Percentiles rank a stretch among this genome's conserved stretches.
These are phyloP conservation scores for Watsonalla cultraria DNA, from an alignment of 2,888 invertebrate genomes.

Conservation along the genomic window DNA sequence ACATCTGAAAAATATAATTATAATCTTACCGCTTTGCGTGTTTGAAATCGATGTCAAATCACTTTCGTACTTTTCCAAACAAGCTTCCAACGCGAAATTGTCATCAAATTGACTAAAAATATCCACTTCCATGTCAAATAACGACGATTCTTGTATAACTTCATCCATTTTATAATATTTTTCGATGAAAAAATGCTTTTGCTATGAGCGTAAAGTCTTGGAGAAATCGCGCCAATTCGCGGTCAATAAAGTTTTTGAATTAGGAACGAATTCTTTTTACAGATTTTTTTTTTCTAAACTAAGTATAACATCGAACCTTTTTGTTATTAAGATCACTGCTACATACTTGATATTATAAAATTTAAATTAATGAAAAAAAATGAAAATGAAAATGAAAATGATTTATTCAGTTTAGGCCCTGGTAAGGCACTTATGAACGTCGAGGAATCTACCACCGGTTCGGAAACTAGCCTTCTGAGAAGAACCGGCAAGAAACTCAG, in stretches of 20 bases:
- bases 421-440: no score
- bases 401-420: no score
- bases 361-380: no score
- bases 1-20: not conserved
- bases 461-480: no score
- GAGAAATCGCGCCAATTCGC: not conserved
- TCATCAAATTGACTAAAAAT: conserved; percentile 44
- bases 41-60: conserved; percentile 13
- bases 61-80: conserved; percentile 12
- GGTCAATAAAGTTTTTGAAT: not conserved
- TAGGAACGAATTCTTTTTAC: not conserved
- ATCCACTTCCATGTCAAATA: conserved; percentile 27
- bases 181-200: not conserved
- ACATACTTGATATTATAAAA: no score
- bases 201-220: not conserved
- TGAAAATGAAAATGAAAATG: no score
- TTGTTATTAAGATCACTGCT: no score
- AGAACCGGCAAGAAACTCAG: no score
- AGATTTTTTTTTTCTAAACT: no score
- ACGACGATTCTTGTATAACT: conserved; percentile 15
- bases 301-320: no score
- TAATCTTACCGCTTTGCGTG: conserved; percentile 3
- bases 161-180: conserved; percentile 29
- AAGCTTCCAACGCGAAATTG: conserved; percentile 32
- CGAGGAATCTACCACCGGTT: no score